Conservation (phyloP, 2,113 vertebrate genomes). For the Theristicus caerulescens region DNA sequence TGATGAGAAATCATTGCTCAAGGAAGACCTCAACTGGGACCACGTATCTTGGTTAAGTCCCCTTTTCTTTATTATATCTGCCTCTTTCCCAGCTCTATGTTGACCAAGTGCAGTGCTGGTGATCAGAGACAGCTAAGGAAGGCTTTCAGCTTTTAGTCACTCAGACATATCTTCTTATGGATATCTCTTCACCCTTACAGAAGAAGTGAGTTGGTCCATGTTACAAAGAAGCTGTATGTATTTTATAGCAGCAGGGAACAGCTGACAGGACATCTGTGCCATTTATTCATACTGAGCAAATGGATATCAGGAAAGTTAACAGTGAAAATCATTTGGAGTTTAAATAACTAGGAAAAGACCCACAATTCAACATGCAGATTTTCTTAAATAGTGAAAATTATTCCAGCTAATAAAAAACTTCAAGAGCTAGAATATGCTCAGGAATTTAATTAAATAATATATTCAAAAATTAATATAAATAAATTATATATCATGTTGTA, state of each 20-base stretch:
- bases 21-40: background rate
- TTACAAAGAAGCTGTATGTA: background rate
- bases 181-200: background rate
- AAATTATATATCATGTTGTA: conserved; percentile 24
- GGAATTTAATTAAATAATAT: conserved; percentile 40
- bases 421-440: conserved; percentile 19
- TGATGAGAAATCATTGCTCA: background rate
- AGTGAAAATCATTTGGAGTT: conserved; percentile 28
- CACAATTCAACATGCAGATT: background rate
- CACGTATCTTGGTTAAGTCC: fast-evolving
- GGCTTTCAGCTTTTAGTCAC: background rate
- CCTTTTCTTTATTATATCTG: background rate
- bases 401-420: conserved; percentile 42
- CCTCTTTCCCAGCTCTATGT: background rate
- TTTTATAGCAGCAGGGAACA: background rate
- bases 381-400: conserved; percentile 32
- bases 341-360: background rate
- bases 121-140: background rate
- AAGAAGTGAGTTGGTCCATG: background rate
- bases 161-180: background rate
- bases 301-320: background rate
- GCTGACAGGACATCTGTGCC: background rate
- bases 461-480: conserved; percentile 15
- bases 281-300: background rate
- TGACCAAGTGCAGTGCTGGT: background rate